A percentile compares a stretch with the other conserved stretches of the same genome.
Conservation (phyloP, 2,888 invertebrate species). For the Orthosia gracilis region DNA sequence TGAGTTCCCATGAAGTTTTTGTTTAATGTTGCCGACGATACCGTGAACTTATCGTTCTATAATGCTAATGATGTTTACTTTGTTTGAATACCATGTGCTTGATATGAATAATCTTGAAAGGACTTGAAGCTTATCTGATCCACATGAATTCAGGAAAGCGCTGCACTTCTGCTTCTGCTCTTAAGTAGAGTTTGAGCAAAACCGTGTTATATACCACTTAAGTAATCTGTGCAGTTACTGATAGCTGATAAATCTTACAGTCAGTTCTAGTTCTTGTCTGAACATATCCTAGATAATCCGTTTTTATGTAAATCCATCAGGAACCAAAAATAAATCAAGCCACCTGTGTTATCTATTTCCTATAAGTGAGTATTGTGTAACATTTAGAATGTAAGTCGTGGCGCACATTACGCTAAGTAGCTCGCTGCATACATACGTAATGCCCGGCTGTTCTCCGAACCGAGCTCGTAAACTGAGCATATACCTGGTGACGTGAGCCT, state of each 20-base stretch:
- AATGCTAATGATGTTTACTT: conserved; percentile 40
- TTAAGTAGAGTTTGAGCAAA: background rate
- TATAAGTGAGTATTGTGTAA: conserved; percentile 32
- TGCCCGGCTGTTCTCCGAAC: conserved; percentile 43
- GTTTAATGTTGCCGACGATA: conserved; percentile 48
- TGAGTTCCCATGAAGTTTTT: conserved; percentile 42
- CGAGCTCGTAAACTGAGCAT: conserved; percentile 7
- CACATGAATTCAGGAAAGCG: background rate
- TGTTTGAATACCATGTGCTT: conserved; percentile 6
- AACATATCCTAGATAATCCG: background rate
- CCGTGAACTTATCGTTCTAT: conserved; percentile 19
- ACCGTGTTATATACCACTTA: no score
- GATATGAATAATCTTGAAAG: background rate
- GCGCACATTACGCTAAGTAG: conserved; percentile 52
- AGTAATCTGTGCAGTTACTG: background rate
- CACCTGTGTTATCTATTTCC: conserved; percentile 22
- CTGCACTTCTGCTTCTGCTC: background rate
- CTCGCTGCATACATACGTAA: conserved; percentile 49
- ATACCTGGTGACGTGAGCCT: background rate
- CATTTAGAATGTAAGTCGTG: conserved; percentile 44
- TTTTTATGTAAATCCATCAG: conserved; percentile 25
- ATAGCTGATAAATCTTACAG: background rate
- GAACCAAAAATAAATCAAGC: conserved; percentile 19
- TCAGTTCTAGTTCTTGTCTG: background rate
- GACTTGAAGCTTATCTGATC: conserved; percentile 31